Base-by-base conservation (phyloP, 2,113 vertebrate genomes). In the Lynx canadensis region DNA sequence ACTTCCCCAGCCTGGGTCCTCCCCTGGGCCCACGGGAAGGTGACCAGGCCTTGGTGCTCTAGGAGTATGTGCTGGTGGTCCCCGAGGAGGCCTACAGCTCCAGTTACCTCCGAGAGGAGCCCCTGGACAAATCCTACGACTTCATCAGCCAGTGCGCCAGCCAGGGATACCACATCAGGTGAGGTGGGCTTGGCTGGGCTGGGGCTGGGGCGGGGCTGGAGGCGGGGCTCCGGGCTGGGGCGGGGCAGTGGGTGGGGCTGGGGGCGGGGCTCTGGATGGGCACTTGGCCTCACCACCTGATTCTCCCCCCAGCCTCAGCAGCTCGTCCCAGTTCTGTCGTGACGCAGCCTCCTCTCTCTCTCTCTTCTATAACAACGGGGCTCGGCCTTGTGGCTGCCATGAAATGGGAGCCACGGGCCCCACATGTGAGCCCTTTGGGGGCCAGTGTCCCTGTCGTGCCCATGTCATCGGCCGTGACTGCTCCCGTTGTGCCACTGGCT, bases 111-210 rank as follows among this genome's bases (percentile, higher is more conserved):
- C 99, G 97, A 3, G 99, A 99, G 94, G 99, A 99, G 88, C 99
- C 99, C 4, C 97, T 99, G 97, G 99, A 99, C 97, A 99, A 99
- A 80, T 99, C 99, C 0, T 99, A 99, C 0, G 99, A 99, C 98
- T 99, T 99, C 97, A 99, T 99, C 98, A 99, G 99, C 98, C 99
- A 94, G 97, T 99, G 99, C 1, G 99, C 99, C n/a, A 97, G 99
- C 94, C 99, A 99, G 74, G 99, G 99, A 97, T 99, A 99, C 98
- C 98, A 99, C 94, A 98, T 99, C 98, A 99, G 99, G 99, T 99
- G 98, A 99, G 99, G 99, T 99, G 98, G 98, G 99, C 84, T 0
- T 9, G 98, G 99, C 86, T 0, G 12, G 82, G 78, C 27, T 4
- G 0, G 2, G 57, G 38, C n/a, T 0, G 9, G 89, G 10, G 1